These are phyloP conservation scores for Nebria salina DNA, from an alignment of 2,888 invertebrate genomes.

Conservation along the genomic window DNA sequence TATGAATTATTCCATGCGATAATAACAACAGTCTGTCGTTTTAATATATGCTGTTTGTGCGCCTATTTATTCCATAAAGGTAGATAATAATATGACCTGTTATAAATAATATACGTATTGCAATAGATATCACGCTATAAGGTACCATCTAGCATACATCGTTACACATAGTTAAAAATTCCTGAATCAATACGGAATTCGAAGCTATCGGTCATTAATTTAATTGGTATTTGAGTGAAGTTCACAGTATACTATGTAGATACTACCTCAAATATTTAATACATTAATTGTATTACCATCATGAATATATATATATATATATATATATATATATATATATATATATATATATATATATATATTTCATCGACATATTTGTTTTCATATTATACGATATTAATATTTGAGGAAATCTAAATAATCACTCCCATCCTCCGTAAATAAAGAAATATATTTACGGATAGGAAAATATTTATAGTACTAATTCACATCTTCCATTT, in stretches of 20 bases:
- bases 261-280: neutral
- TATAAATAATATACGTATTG: neutral
- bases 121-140: neutral
- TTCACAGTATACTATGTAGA: neutral
- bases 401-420: too few species aligned
- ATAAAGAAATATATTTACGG: too few species aligned
- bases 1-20: neutral
- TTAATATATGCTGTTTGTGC: neutral
- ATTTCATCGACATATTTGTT: too few species aligned
- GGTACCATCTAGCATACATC: neutral
- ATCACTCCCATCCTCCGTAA: too few species aligned
- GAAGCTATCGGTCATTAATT: neutral
- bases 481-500: too few species aligned
- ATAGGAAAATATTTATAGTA: too few species aligned
- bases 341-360: too few species aligned
- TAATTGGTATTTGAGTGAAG: neutral
- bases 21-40: neutral
- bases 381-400: too few species aligned
- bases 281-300: neutral
- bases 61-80: neutral
- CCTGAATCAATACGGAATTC: neutral
- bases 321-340: too few species aligned
- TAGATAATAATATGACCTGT: neutral
- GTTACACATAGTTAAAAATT: neutral
- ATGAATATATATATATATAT: too few species aligned